Conservation (phyloP, 1,140 invertebrate genomes). For the Brachystomella parvula region DNA sequence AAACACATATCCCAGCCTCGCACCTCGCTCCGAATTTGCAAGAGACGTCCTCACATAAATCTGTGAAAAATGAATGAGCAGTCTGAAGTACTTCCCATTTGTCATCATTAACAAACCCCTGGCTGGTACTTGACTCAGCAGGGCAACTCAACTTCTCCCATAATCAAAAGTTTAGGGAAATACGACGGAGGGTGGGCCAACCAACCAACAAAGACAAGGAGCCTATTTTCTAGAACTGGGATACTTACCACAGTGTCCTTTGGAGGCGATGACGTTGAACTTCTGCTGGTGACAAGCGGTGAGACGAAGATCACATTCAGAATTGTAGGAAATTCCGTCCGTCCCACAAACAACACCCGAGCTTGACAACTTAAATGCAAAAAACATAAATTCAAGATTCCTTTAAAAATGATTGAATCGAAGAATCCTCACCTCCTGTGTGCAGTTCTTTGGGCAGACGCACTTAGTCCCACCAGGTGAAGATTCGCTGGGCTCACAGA, state of each 20-base stretch:
- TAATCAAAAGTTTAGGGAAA: neutral
- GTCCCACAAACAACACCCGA: constrained; percentile 58
- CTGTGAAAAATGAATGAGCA: constrained; percentile 47
- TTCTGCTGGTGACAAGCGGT: constrained; percentile 58
- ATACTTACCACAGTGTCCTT: constrained; percentile 71
- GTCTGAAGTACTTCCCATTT: neutral
- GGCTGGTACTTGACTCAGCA: neutral
- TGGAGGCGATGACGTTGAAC: constrained; percentile 60
- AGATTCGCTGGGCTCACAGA: constrained; percentile 68
- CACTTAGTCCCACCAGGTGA: constrained; percentile 55
- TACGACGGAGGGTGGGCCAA: neutral
- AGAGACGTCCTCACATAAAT: constrained; percentile 64
- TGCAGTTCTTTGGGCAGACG: constrained; percentile 68
- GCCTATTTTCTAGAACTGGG: neutral
- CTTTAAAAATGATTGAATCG: constrained; percentile 6
- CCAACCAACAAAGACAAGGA: too few relatives aligned
- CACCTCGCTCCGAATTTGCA: constrained; percentile 73
- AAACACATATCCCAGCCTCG: constrained; percentile 72
- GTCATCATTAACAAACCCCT: constrained; percentile 5
- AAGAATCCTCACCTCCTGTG: constrained; percentile 36
- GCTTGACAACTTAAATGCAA: neutral
- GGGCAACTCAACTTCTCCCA: too few relatives aligned
- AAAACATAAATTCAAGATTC: neutral
- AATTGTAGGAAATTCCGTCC: constrained; percentile 64
- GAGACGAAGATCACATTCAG: constrained; percentile 61